Base-by-base conservation (phyloP, 2,888 invertebrate species). In the Crocallis elinguaria region DNA sequence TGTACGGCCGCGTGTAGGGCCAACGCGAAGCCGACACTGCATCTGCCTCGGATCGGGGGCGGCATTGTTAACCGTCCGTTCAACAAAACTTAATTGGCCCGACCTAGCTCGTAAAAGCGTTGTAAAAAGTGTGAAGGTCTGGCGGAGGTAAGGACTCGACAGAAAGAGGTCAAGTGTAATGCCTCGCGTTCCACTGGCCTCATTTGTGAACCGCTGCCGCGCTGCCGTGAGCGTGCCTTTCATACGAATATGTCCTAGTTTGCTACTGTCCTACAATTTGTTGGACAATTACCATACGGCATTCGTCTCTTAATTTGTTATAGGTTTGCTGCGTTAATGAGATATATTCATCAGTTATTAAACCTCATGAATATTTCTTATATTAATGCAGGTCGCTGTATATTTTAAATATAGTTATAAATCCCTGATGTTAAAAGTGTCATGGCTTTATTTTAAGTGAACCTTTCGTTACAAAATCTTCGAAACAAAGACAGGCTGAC, bases 91-190 rank as follows among this genome's bases (percentile, higher is more conserved):
- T 89, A 90, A 91, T 90, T 88, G 85, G 84, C 79, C 73, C 86
- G 89, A 86, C 89, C 88, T 89, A 89, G 87, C 88, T 89, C 86
- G 79, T 86, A 89, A 88, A 86, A 88, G 84, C 85, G 77, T 80
- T 89, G 89, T 89, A 88, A 90, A 90, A 88, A 87, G 86, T 86
- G 84, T 87, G 90, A 91, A 91, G 90, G 89, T 87, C 90, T 88
- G 87, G 86, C 80, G 84, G 88, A 88, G 88, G 89, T 90, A 88
- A 90, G 91, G 90, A 91, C 90, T 90, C 83, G 69, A 67, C 81
- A 73, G 76, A 91, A 91, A 90, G 91, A 88, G 91, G 91, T 91
- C 91, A 90, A 91, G 90, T 90, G 90, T 89, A 90, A 86, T 86
- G 84, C 84, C 75, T 84, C 84, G 87, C 79, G 90, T 86, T 89